phyloP scores from a whole-genome alignment of 2,888 invertebrate genomes.

The Desoria tigrina region DNA sequence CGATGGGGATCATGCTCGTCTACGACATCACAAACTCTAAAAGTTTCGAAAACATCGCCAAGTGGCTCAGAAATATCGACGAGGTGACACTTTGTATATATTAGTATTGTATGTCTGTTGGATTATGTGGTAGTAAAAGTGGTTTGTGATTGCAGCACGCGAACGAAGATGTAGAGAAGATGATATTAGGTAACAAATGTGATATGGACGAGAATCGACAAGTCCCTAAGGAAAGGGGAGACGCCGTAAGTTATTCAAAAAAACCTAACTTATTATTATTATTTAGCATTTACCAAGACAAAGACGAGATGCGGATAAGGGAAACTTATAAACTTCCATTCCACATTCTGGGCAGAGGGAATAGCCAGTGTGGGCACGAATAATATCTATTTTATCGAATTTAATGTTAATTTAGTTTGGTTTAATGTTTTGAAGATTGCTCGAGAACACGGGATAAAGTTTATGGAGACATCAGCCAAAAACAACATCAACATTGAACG shows the following conservation, averaged over 20 bases:
- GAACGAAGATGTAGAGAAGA: constrained; percentile 97
- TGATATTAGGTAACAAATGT: constrained; percentile 98
- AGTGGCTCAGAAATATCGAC: constrained; percentile 97
- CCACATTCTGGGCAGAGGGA: no score
- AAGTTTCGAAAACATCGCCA: constrained; percentile 97
- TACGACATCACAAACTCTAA: constrained; percentile 97
- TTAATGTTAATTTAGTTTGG: constrained; percentile 53
- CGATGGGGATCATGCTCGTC: constrained; percentile 97
- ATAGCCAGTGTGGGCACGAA: no score
- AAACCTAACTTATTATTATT: background rate
- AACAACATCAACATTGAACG: constrained; percentile 94
- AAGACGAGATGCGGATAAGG: no score
- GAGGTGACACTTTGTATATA: constrained; percentile 75
- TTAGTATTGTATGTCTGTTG: no score
- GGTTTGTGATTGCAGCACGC: no score
- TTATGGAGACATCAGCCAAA: constrained; percentile 98
- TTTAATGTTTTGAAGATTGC: constrained; percentile 73
- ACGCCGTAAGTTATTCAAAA: constrained; percentile 73
- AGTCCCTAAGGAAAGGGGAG: constrained; percentile 88
- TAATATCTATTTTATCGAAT: no score
- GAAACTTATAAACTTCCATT: no score
- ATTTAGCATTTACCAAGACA: no score
- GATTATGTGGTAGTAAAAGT: no score
- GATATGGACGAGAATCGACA: constrained; percentile 95
- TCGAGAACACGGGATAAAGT: constrained; percentile 89